Base-by-base conservation (phyloP, 2,888 invertebrate species). In the Phengaris arion region DNA sequence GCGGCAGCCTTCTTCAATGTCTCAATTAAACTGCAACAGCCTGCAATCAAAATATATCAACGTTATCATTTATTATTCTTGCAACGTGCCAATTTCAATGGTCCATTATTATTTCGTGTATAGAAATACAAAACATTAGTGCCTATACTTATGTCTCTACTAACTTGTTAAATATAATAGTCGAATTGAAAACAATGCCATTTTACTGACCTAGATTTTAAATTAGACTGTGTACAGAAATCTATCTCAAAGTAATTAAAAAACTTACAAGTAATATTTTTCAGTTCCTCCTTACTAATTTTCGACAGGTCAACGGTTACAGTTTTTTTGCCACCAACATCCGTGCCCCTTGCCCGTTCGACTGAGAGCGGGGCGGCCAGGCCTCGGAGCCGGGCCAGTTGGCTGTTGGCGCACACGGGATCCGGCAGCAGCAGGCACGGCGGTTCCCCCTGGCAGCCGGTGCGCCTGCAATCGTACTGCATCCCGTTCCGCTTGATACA, bases 401-500 rank as follows among this genome's bases (percentile, higher is more conserved):
- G 93, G 77, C 92, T 94, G 5, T 95, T 95, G 35, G 92, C 90
- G 81, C 95, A 95, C 64, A 90, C 77, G 1, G 95, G 94, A 81
- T 95, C 94, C 0, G 95, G 95, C 80, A 94, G 84, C 35, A 88
- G 87, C 70, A 94, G 82, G 80, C 95, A 95, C 6, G 92, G 80
- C 0, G 94, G 94, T 77, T 94, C 89, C 9, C 94, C 94, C 74
- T 93, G 92, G 79, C 94, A 94, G 52, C 92, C 94, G 2, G 92
- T 92, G 54, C 94, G 90, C 52, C 94, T 93, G 82, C 95, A 95
- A 77, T 94, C 93, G 81, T 95, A 95, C 82, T 95, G 95, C 54
- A 95, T 88, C 45, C 95, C 95, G 80, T 95, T 95, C 76, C 94
- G 93, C 80, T 94, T 94, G 77, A 94, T 92, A 83, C 95, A 95